A percentile compares a stretch with the other conserved stretches of the same genome.
Evolutionary conservation across 2,113 vertebrate species (phyloP).

Genomic region (Ciconia stormi): DNA sequence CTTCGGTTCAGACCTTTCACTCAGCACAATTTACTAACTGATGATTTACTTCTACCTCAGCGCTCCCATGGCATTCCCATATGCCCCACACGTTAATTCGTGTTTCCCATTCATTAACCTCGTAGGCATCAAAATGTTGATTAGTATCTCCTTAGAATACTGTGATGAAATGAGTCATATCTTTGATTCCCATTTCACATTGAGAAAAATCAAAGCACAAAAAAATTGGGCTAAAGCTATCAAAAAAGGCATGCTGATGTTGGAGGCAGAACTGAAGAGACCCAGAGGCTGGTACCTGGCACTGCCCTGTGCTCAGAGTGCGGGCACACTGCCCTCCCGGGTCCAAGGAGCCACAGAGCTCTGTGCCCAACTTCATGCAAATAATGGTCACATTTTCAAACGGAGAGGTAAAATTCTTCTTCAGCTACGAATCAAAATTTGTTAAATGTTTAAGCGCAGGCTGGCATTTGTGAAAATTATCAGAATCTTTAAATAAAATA

Average conservation of each 20-base stretch:
- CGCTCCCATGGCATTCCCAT: neutral
- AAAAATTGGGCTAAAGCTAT: neutral
- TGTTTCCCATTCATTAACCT: neutral
- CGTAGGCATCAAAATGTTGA: neutral
- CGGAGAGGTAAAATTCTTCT: neutral
- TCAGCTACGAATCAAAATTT: neutral
- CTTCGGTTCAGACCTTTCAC: slow-evolving; percentile 7
- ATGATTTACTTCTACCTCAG: slow-evolving; percentile 31
- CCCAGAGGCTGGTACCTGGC: neutral
- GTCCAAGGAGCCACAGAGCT: fast-evolving
- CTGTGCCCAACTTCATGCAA: fast-evolving
- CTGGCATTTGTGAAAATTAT: neutral
- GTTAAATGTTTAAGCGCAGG: neutral
- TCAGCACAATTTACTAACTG: neutral
- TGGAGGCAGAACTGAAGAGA: neutral
- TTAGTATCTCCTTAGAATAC: neutral
- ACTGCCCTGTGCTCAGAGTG: fast-evolving
- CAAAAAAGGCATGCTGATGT: neutral
- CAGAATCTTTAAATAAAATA: neutral
- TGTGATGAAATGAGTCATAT: neutral
- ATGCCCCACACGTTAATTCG: slow-evolving; percentile 1
- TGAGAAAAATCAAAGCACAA: neutral
- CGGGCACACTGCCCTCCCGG: fast-evolving
- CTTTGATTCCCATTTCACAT: neutral
- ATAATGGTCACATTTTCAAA: neutral